Evolutionary conservation across 2,113 vertebrate genomes (phyloP).

Genomic region (Polypterus senegalus): DNA sequence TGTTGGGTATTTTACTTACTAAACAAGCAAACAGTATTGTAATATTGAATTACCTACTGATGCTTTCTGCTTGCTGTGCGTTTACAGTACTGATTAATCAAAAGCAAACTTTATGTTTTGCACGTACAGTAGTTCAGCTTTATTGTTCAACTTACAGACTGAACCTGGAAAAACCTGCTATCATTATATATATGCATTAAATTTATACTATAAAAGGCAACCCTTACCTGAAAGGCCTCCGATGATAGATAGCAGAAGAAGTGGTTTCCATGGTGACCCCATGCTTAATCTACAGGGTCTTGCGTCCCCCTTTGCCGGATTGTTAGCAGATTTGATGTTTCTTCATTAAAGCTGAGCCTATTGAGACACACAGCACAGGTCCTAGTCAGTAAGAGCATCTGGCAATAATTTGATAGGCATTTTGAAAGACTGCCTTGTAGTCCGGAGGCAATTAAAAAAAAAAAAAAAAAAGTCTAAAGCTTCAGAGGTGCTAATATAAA

Average conservation of each 20-base stretch:
- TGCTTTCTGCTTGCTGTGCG: too few species aligned
- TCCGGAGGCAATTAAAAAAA: conserved; percentile 18
- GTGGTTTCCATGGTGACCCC: conserved; percentile 82
- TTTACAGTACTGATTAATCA: too few species aligned
- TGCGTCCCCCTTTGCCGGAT: conserved; percentile 37
- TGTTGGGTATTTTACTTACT: too few species aligned
- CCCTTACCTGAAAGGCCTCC: conserved; percentile 79
- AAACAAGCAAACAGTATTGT: too few species aligned
- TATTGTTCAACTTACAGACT: too few species aligned
- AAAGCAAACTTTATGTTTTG: too few species aligned
- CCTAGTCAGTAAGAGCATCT: conserved; percentile 26
- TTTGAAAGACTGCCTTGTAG: conserved; percentile 13
- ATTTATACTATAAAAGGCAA: too few species aligned
- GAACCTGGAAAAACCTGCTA: too few species aligned
- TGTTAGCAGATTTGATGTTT: conserved; percentile 50
- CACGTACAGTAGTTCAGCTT: too few species aligned
- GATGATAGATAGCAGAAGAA: conserved; percentile 73
- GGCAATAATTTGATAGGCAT: conserved; percentile 22
- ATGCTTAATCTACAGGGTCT: conserved; percentile 61
- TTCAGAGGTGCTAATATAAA: conserved; percentile 13
- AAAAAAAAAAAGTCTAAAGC: conserved; percentile 9
- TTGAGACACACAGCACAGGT: conserved; percentile 35
- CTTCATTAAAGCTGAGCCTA: conserved; percentile 79
- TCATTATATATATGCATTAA: too few species aligned
- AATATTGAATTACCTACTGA: too few species aligned